Percentiles rank a stretch among this genome's conserved stretches.
These are phyloP conservation scores for Buteo buteo DNA, from an alignment of 2,113 vertebrate species.

Conservation along the genomic window DNA sequence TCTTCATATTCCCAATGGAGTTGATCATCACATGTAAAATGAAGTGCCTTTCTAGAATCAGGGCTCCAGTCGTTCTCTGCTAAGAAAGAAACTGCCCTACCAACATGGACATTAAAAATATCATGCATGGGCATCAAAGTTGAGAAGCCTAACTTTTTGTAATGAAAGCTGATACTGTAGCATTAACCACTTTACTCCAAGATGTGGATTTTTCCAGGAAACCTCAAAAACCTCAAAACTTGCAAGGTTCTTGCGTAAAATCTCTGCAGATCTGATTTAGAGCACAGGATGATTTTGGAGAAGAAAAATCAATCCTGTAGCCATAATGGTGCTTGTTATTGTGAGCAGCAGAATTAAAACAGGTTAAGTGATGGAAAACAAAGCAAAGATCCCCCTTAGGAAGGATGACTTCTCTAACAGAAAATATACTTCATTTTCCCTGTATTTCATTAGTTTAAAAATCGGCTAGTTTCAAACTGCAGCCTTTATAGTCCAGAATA, in stretches of 20 bases:
- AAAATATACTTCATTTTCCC: background rate
- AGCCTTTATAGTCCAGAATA: background rate
- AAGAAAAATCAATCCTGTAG: background rate
- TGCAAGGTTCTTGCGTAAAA: background rate
- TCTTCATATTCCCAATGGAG: background rate
- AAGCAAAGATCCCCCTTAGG: background rate
- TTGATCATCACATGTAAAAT: background rate
- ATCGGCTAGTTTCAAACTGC: background rate
- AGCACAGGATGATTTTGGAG: background rate
- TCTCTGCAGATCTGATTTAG: background rate
- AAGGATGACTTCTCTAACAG: background rate
- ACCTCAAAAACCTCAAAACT: background rate
- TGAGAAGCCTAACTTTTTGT: background rate
- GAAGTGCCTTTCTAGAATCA: background rate
- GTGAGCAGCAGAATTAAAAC: background rate
- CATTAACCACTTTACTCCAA: background rate
- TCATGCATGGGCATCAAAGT: rapidly evolving
- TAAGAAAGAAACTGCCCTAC: background rate
- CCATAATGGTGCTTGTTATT: background rate
- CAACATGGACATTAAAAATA: background rate
- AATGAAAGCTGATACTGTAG: background rate
- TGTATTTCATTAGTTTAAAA: background rate
- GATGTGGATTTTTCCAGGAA: background rate
- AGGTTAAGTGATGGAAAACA: background rate
- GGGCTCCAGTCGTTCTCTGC: background rate